Evolutionary conservation across 2,797 vertebrate species (phyloP).

Genomic region (Phrynocephalus guinanensis): DNA sequence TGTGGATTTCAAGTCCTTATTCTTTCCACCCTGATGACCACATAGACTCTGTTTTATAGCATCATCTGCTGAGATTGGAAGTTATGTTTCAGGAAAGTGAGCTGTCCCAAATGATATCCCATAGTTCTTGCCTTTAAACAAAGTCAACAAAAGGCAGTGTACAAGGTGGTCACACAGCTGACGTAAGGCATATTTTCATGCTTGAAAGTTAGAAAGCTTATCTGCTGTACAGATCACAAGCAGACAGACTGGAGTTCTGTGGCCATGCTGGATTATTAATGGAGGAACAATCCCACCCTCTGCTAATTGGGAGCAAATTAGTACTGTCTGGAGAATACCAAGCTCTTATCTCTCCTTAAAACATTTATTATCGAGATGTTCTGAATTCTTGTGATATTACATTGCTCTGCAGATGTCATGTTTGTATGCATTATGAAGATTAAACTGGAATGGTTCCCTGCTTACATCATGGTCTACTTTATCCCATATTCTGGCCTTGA

Average conservation of each 20-base stretch:
- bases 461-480: neutral
- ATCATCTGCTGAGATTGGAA: constrained; percentile 13
- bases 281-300: constrained; percentile 69
- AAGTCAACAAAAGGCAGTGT: neutral
- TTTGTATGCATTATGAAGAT: neutral
- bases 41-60: constrained; percentile 42
- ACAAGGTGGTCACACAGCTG: neutral
- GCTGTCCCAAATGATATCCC: constrained; percentile 37
- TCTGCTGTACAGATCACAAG: constrained; percentile 60
- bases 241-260: constrained; percentile 52
- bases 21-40: constrained; percentile 52
- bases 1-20: constrained; percentile 53
- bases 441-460: neutral
- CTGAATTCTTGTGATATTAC: neutral
- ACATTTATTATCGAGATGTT: neutral
- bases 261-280: constrained; percentile 62
- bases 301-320: constrained; percentile 81
- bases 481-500: neutral
- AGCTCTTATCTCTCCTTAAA: constrained; percentile 56
- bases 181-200: constrained; percentile 30
- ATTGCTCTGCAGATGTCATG: constrained; percentile 61
- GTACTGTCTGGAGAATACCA: constrained; percentile 73
- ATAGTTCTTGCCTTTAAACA: neutral
- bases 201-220: constrained; percentile 33
- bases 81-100: constrained; percentile 39